Base-by-base conservation (phyloP, 2,888 invertebrate species). In the Dromius quadrimaculatus region DNA sequence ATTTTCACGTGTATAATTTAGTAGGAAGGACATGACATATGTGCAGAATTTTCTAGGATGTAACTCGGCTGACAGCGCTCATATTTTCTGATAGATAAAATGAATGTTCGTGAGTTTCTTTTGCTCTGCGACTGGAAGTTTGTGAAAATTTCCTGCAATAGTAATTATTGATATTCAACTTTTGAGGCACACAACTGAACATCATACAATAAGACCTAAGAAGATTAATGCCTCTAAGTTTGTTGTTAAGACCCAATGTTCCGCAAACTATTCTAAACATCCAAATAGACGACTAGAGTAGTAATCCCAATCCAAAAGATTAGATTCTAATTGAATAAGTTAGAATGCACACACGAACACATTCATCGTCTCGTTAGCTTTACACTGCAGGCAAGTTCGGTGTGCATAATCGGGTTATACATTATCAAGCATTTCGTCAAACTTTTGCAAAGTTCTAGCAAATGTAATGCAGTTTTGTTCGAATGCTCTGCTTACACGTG, bases 281-380 rank as follows among this genome's bases (percentile, higher is more conserved):
- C 9, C 19, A 8, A 19, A 45, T 2, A 22, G 23, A 45, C 54
- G 23, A 54, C 28, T 17, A 20, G 20, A 36, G 36, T 32, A 34
- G 64, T 47, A 64, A 64, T 64, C 47, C 64, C 47, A 32, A 64
- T 64, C 64, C 64, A 5, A 47, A 47, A 64, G 64, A 64, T 64
- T 47, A 64, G 45, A 34, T 64, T 64, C 64, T 64, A 64, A 64
- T 64, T 64, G 64, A 64, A 64, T 64, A 64, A 64, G 64, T 64
- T 64, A 20, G 34, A 47, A 45, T 47, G 34, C 34, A 64, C 34
- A 47, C 20, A 64, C 38, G 17, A 20, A 61, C 61, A 34, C 34
- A 59, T n/a, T 34, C 59, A 2, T 13, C 6, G 41, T 54, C 47
- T 47, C 47, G 23, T 47, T 47, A 41, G 2, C 13, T 41, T 5